Evolutionary conservation across 2,888 invertebrate genomes (phyloP), one percentile per base, ranked within the genome.

Genomic region (Andrena hattorfiana): DNA sequence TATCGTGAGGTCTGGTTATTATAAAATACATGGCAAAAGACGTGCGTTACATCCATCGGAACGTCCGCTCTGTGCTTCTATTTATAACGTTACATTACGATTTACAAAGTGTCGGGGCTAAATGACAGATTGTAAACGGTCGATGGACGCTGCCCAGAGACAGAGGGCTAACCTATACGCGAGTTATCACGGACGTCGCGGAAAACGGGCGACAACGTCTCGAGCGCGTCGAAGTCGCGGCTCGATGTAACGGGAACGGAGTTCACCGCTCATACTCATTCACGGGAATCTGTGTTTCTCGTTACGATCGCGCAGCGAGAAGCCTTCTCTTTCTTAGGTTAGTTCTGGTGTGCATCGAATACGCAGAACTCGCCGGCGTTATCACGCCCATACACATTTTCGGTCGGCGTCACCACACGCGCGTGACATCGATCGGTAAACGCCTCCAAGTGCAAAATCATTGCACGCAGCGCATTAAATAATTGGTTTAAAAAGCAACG

Each of bases 351-450:
- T 85, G 81, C 83, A 80, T 78, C 78, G 73, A 86, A 85, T 85
- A 85, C 83, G 85, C 84, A 84, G 85, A 83, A 86, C 85, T 87
- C 86, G 87, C 89, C 90, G 91, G 91, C 82, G 85, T 77, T 85
- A 78, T 90, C 86, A 89, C 85, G 85, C 81, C 76, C 86, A 82
- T 84, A 78, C 81, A 86, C 91, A 88, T 91, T 86, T 88, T 90
- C 83, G 70, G 48, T 84, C 85, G 77, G 75, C 76, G 77, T 84
- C 77, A 78, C 59, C 66, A 73, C 80, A 85, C 78, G 54, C 87
- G 87, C 82, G 80, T 87, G 85, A 89, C 87, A 87, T 77, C 84
- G 87, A 87, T 84, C 81, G 87, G 78, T 85, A 86, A 88, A 84
- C 84, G 86, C 77, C 85, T 83, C 77, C 75, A 68, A 77, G 62